Percentiles rank a stretch among this genome's conserved stretches.
Conservation (phyloP, 2,113 vertebrate genomes). For the Oreochromis tanganicae region DNA sequence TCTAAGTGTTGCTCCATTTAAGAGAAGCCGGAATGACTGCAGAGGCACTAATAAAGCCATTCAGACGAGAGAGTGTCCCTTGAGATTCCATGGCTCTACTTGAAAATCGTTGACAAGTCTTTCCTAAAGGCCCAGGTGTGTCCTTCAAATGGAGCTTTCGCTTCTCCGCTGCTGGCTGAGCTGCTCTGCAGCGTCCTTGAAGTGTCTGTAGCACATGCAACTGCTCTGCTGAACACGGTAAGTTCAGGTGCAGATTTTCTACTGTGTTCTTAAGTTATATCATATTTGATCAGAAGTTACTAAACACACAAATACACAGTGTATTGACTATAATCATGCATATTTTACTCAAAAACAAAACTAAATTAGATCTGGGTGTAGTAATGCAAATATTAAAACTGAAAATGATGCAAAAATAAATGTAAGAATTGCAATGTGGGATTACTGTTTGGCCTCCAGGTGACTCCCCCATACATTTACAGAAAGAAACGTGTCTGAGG, state of each 20-base stretch:
- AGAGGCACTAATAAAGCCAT: conserved; percentile 73
- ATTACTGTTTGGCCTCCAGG: not conserved
- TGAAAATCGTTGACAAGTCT: conserved; percentile 52
- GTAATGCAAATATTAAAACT: not conserved
- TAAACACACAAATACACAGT: not conserved
- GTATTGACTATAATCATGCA: not conserved
- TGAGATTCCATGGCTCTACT: conserved; percentile 43
- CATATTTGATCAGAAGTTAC: not conserved
- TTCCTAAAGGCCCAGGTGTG: conserved; percentile 63
- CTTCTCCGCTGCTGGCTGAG: not conserved
- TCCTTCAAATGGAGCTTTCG: conserved; percentile 37
- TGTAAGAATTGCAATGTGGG: not conserved
- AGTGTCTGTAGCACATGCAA: conserved; percentile 12
- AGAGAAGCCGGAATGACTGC: conserved; percentile 67
- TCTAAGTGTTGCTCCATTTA: conserved; percentile 74
- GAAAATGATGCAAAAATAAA: not conserved
- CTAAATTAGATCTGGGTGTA: not conserved
- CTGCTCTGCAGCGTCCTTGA: not conserved
- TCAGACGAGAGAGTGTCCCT: conserved; percentile 40
- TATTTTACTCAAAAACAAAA: not conserved
- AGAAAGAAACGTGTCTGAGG: not conserved
- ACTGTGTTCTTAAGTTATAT: not conserved
- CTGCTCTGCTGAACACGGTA: not conserved
- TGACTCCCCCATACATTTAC: not conserved
- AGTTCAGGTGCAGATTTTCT: not conserved